Conservation (phyloP, 2,888 invertebrate species). For the Lutraria lutraria region DNA sequence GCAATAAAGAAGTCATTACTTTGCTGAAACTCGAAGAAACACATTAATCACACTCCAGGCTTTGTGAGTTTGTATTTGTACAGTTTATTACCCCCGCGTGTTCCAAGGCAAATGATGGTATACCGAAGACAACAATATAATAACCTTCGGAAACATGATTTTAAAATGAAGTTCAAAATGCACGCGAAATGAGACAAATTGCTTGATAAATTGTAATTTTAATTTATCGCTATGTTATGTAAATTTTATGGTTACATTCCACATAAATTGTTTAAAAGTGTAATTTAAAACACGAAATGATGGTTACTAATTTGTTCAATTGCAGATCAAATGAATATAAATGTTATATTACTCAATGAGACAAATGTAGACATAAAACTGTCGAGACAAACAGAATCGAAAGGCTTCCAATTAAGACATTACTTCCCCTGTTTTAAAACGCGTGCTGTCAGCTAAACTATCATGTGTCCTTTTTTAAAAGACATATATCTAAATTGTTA, state of each 20-base stretch:
- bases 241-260: not conserved
- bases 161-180: not conserved
- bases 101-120: not conserved
- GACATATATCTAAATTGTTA: no score
- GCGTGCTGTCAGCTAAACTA: no score
- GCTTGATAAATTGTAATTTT: not conserved
- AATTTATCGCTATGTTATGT: not conserved
- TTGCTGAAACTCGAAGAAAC: not conserved
- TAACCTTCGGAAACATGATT: not conserved
- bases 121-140: not conserved
- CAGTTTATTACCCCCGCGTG: not conserved
- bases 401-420: no score
- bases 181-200: not conserved
- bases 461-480: no score
- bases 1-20: not conserved
- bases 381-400: no score
- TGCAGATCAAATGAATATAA: not conserved
- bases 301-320: not conserved
- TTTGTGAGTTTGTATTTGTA: not conserved
- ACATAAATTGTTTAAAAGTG: slow-evolving; percentile 13
- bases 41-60: not conserved
- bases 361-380: not conserved
- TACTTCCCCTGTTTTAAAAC: no score
- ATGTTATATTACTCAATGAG: not conserved
- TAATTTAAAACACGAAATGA: not conserved